Base-by-base conservation (phyloP, 2,888 invertebrate species). In the Spilarctia lutea region DNA sequence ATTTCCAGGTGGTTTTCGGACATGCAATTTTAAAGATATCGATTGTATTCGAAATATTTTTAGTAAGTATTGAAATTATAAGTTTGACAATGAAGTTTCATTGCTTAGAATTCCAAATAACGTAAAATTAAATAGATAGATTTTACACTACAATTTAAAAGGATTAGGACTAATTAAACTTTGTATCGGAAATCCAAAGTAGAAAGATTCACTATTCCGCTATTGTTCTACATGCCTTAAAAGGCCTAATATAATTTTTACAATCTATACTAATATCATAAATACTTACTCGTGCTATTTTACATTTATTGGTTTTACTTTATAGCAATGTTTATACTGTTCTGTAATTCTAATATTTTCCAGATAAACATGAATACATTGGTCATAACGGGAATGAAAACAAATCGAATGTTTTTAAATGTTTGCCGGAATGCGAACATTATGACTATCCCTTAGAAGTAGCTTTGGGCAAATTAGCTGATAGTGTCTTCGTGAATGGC, bases 371-470 rank as follows among this genome's bases (percentile, higher is more conserved):
- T 35, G 65, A 63, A 13, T 13, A 33, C 18, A n/a, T 65, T 24
- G 35, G 0, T 42, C 63, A 16, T 24, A 27, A 75, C 56, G 20
- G n/a, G 10, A 66, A n/a, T 24, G 56, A 52, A 0, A 20, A 27
- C 30, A 67, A 11, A 0, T 27, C 24, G 3, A 27, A 60, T 10
- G 0, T 68, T 7, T 63, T 89, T 3, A 72, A 87, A 56, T 97
- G 97, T 81, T 86, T 97, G 72, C 96, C 97, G 0, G 97, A 97
- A 83, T 97, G 97, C 81, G 96, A 97, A 80, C 93, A 96, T 72
- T 96, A 96, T 82, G 94, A 95, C 60, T 97, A 97, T 87, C 96
- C 96, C 0, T 89, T 97, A 18, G 97, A 97, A 88, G 96, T 96
- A n/a, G 97, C 97, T 0, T 91, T 96, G 79, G 97, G 97, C 0